Evolutionary conservation across 2,113 vertebrate species (phyloP), one percentile per base, ranked within the genome.

Genomic region (Xyrauchen texanus): DNA sequence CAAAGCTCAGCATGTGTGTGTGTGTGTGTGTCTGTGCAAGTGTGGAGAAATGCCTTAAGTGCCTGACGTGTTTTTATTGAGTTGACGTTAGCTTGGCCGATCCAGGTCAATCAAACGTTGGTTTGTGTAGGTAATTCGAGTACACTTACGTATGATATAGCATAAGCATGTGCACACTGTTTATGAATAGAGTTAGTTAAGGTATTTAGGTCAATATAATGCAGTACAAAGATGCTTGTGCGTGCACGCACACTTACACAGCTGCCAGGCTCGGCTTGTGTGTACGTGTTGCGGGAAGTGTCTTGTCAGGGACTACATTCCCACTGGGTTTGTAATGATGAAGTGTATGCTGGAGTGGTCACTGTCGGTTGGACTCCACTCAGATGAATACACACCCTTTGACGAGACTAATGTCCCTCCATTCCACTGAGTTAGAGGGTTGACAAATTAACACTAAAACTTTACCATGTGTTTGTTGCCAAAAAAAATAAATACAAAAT

Each of bases 241-340:
- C 5, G 10, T 34, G 47, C 80, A 68, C 64, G 53, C 69, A 68
- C 65, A 71, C 79, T 58, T 68, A 77, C 66, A 82, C 80, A 82
- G 78, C 81, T 81, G 83, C 21, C 21, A 34, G 21, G 21, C 73
- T 69, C 70, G 67, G 76, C 80, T 79, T 72, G 76, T 62, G 57
- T 65, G 67, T 63, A 81, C 64, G 70, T 68, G 71, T 68, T 45
- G 80, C 78, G 83, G 76, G 83, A 82, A 82, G 80, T 82, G 76
- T 71, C 80, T 76, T 82, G 80, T 84, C 83, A 79, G 60, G 62
- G 66, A 67, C 66, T 66, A 77, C 77, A 79, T 82, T 81, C 80
- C 77, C 83, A 76, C 76, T 67, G 76, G 83, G 70, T 79, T 79
- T 72, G 80, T 67, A 78, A 82, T 82, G 83, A 82, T 79, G 67